Evolutionary conservation across 2,797 vertebrate species (phyloP), one percentile per base, ranked within the genome.

Genomic region (Alosa sapidissima): DNA sequence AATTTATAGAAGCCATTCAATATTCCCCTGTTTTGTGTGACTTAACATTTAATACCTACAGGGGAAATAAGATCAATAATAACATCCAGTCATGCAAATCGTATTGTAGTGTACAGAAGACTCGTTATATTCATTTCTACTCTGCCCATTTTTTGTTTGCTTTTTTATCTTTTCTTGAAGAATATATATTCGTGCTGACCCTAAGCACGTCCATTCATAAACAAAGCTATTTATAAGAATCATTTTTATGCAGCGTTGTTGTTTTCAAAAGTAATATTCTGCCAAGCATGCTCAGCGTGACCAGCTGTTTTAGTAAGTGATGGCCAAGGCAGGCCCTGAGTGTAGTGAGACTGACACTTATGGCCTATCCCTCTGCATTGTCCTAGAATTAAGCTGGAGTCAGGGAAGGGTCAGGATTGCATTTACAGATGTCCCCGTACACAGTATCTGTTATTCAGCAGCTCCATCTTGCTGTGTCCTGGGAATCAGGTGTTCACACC

Each of bases 351-450:
- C 48, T 72, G 91, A 89, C 84, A 89, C 89, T 91, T 88, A 93
- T 89, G 89, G 88, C 82, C 91, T 90, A 93, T 93, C 88, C 88
- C 90, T 92, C 91, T 89, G 84, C 86, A 90, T 92, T 89, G 91
- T 90, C 83, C 45, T 33, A 87, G 89, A 90, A n/a, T 92, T 91
- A 92, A 90, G 87, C 84, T 10, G 82, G 91, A 93, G 92, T 95
- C 93, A 94, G 52, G 41, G 72, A 92, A 88, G 89, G 92, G 93
- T 93, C 93, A 93, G 75, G 5, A 78, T 45, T 24, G 82, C 88
- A 84, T 85, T 68, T 78, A 78, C 88, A 87, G 90, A 81, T 75
- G 87, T 91, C 89, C 54, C 58, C 81, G 9, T 11, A 62, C 81
- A 84, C 82, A 33, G 84, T 83, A 88, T 87, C 83, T 87, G 85